phyloP scores from a whole-genome alignment of 2,888 invertebrate genomes.

The Mythimna loreyi region DNA sequence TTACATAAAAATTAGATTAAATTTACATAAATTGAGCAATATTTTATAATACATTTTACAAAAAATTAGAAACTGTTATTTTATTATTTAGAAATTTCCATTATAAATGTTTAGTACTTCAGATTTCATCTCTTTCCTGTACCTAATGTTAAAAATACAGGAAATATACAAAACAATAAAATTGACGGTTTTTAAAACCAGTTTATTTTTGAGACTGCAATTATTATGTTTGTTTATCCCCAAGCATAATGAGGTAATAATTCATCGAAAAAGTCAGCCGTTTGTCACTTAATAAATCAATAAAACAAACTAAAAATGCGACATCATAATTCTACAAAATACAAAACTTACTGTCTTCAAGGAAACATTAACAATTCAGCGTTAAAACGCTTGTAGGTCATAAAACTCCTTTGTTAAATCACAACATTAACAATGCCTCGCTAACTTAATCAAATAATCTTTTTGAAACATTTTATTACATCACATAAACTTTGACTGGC shows the following conservation, averaged over 20 bases:
- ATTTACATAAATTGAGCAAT: too few relatives aligned
- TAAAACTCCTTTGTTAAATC: conserved; percentile 46
- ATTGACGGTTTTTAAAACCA: neutral
- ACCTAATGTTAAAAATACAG: too few relatives aligned
- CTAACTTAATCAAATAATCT: conserved; percentile 53
- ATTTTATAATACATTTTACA: too few relatives aligned
- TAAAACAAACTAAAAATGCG: conserved; percentile 33
- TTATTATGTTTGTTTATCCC: conserved; percentile 1
- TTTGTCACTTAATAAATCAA: conserved; percentile 33
- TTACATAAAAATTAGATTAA: too few relatives aligned
- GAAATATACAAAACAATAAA: too few relatives aligned
- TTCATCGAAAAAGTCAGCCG: conserved; percentile 12
- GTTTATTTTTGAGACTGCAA: neutral
- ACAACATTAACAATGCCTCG: conserved; percentile 42
- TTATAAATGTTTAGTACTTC: too few relatives aligned
- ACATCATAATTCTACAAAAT: conserved; percentile 1
- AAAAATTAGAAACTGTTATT: too few relatives aligned
- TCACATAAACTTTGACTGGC: too few relatives aligned
- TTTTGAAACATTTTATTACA: conserved; percentile 38
- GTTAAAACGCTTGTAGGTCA: conserved; percentile 49
- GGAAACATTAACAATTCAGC: conserved; percentile 53
- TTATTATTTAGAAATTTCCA: too few relatives aligned
- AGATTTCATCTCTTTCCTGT: too few relatives aligned
- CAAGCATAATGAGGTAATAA: neutral
- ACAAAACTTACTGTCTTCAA: conserved; percentile 23